Conservation (phyloP, 2,113 vertebrate species). For the Neolamprologus tretocephalus region DNA sequence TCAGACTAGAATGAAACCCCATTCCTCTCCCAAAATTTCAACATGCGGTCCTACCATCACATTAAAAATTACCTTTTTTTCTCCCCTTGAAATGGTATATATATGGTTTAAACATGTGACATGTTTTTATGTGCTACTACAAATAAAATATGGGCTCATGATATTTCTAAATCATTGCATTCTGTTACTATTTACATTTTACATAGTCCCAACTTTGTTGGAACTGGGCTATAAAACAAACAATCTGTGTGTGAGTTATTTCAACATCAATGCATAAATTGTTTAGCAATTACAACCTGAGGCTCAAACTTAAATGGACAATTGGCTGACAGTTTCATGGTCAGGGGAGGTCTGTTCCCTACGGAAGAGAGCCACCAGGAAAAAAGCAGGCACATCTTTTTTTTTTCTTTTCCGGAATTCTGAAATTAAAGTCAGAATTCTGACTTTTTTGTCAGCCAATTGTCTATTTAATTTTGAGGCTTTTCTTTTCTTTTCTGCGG, state of each 20-base stretch:
- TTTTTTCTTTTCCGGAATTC: neutral
- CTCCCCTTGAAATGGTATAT: neutral
- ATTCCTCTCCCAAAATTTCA: neutral
- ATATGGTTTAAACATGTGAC: neutral
- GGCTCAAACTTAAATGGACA: neutral
- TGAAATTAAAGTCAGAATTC: neutral
- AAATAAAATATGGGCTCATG: neutral
- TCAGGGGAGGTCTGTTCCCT: neutral
- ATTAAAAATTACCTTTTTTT: fast-evolving
- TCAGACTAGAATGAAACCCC: neutral
- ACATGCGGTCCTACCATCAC: neutral
- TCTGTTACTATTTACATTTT: neutral
- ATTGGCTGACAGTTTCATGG: neutral
- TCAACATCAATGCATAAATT: neutral
- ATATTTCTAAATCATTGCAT: neutral
- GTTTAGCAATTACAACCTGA: neutral
- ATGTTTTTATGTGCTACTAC: neutral
- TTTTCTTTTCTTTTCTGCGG: neutral
- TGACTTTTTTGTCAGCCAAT: neutral
- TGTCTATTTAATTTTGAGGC: neutral
- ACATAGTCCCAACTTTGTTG: neutral
- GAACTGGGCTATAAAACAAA: neutral
- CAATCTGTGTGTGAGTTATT: neutral
- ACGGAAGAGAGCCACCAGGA: neutral
- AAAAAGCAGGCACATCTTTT: neutral